Percentiles rank a stretch among this genome's conserved stretches.
Evolutionary conservation across 2,888 invertebrate genomes (phyloP).

Genomic region (Lathronympha strigana): DNA sequence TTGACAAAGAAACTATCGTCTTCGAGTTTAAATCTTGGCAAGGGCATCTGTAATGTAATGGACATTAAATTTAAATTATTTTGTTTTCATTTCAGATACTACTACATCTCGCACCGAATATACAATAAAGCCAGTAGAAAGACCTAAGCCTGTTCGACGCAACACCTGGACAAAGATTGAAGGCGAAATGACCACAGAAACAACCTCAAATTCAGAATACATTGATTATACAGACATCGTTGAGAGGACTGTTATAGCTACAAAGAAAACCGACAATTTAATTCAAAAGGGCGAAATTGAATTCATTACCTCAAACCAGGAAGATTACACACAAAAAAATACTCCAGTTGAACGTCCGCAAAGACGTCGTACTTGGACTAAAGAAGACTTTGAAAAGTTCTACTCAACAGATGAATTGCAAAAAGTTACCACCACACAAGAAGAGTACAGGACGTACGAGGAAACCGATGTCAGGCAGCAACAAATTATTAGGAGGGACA

Average conservation of each 20-base stretch:
- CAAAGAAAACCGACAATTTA: constrained; percentile 86
- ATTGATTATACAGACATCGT: constrained; percentile 85
- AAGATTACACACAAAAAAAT: constrained; percentile 85
- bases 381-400: constrained; percentile 89
- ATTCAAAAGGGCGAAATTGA: constrained; percentile 87
- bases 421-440: constrained; percentile 86
- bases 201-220: constrained; percentile 87
- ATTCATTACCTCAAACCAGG: constrained; percentile 86
- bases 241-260: constrained; percentile 85
- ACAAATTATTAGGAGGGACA: constrained; percentile 74
- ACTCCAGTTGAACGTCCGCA: constrained; percentile 83
- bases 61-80: neutral
- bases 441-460: constrained; percentile 86
- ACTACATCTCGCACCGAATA: constrained; percentile 89
- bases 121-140: constrained; percentile 87
- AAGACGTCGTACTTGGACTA: constrained; percentile 88
- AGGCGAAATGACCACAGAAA: constrained; percentile 88
- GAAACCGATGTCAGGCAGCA: constrained; percentile 79
- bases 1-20: neutral
- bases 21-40: neutral
- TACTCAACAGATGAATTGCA: constrained; percentile 84
- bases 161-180: constrained; percentile 92
- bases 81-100: constrained; percentile 80
- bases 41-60: neutral
- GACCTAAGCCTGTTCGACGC: constrained; percentile 86